These are phyloP conservation scores for Lycorma delicatula DNA, from an alignment of 1,140 invertebrate genomes.

Conservation along the genomic window DNA sequence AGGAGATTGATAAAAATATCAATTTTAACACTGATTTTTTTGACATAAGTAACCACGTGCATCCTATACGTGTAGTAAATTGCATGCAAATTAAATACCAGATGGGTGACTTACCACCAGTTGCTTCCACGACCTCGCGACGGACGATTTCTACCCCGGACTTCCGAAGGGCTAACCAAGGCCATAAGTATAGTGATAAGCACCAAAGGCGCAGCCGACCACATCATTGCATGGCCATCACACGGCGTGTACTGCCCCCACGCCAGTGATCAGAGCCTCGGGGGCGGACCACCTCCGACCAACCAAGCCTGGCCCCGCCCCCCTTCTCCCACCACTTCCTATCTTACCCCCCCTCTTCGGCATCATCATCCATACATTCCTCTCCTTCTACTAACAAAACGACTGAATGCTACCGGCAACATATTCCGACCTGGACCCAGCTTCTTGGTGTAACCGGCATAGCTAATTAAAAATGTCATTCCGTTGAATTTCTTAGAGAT, in stretches of 20 bases:
- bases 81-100: no score
- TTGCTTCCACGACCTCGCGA: not conserved
- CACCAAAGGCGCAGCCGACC: not conserved
- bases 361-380: no score
- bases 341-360: not conserved
- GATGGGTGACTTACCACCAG: slow-evolving; percentile 2
- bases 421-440: no score
- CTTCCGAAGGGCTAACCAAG: slow-evolving; percentile 1
- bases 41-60: no score
- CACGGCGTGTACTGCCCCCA: slow-evolving; percentile 2
- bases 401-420: no score
- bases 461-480: no score
- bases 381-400: no score
- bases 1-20: no score
- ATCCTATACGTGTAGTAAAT: no score
- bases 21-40: no score
- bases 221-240: slow-evolving; percentile 3
- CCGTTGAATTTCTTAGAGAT: no score
- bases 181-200: not conserved
- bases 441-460: no score
- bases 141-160: not conserved
- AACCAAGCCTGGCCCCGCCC: not conserved
- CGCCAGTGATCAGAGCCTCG: not conserved
- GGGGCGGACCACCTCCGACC: not conserved
- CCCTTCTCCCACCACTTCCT: not conserved